Conservation (phyloP, 2,113 vertebrate genomes). For the Quiscalus mexicanus region DNA sequence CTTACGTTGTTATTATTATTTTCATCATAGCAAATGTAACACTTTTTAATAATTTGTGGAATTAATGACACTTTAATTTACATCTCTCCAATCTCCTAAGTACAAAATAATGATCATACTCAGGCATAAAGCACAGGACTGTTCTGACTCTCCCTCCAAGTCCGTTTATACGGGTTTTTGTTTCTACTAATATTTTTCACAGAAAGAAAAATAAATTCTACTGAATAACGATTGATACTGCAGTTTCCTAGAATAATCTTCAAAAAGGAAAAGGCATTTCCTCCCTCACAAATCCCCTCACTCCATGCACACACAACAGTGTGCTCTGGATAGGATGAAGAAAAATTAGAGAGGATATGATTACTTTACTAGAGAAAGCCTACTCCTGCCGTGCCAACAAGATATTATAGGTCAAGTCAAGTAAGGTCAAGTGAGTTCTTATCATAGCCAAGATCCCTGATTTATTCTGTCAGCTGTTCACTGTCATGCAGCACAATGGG, state of each 20-base stretch:
- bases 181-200: slow-evolving; percentile 6
- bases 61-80: not conserved
- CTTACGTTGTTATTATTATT: not conserved
- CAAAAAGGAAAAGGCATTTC: slow-evolving; percentile 56
- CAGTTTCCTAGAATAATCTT: slow-evolving; percentile 51
- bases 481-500: not conserved
- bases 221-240: slow-evolving; percentile 21
- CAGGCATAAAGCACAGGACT: not conserved
- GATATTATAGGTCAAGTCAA: slow-evolving; percentile 63
- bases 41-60: not conserved
- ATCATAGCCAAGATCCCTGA: slow-evolving; percentile 19
- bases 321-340: slow-evolving; percentile 34
- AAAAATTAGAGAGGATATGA: slow-evolving; percentile 61
- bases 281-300: slow-evolving; percentile 38
- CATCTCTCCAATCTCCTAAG: not conserved
- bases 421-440: slow-evolving; percentile 58
- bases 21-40: not conserved
- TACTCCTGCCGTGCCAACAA: not conserved
- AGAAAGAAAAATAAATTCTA: not conserved
- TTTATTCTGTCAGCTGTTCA: slow-evolving; percentile 58
- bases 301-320: not conserved
- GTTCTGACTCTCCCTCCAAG: not conserved
- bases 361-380: slow-evolving; percentile 52
- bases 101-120: not conserved
- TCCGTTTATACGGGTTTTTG: not conserved